phyloP scores from a whole-genome alignment of 2,888 invertebrate genomes.

The Sesia apiformis region DNA sequence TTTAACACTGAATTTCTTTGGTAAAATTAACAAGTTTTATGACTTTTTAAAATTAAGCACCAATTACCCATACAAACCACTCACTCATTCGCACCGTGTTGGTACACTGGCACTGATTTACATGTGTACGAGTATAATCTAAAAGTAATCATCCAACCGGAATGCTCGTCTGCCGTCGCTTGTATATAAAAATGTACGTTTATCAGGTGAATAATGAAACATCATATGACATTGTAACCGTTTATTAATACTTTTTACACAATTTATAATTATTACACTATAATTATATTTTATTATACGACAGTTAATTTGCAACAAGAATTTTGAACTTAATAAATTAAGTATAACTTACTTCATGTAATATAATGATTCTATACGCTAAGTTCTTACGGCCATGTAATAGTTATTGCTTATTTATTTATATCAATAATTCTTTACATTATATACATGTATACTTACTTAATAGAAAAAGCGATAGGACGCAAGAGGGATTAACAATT shows the following conservation, averaged over 20 bases:
- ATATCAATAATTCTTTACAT: conserved; percentile 16
- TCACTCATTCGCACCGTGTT: too few species aligned
- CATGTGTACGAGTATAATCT: too few species aligned
- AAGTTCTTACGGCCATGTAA: conserved; percentile 19
- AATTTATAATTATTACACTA: conserved; percentile 11
- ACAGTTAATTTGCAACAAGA: conserved; percentile 28
- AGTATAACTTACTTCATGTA: conserved; percentile 15
- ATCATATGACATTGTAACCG: conserved; percentile 8
- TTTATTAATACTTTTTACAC: conserved; percentile 21
- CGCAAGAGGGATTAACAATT: too few species aligned
- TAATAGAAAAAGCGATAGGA: not conserved
- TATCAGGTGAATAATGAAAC: not conserved
- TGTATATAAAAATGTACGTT: too few species aligned
- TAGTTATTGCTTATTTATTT: conserved; percentile 31
- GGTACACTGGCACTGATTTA: too few species aligned
- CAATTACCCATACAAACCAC: too few species aligned
- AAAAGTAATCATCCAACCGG: too few species aligned
- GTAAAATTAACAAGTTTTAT: too few species aligned
- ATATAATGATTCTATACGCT: conserved; percentile 12
- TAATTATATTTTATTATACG: conserved; percentile 8
- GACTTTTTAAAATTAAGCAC: too few species aligned
- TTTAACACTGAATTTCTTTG: too few species aligned
- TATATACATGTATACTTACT: conserved; percentile 16
- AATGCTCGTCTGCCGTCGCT: too few species aligned
- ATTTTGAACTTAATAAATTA: conserved; percentile 17